Base-by-base conservation (phyloP, 2,888 invertebrate species). In the Terebella lapidaria region DNA sequence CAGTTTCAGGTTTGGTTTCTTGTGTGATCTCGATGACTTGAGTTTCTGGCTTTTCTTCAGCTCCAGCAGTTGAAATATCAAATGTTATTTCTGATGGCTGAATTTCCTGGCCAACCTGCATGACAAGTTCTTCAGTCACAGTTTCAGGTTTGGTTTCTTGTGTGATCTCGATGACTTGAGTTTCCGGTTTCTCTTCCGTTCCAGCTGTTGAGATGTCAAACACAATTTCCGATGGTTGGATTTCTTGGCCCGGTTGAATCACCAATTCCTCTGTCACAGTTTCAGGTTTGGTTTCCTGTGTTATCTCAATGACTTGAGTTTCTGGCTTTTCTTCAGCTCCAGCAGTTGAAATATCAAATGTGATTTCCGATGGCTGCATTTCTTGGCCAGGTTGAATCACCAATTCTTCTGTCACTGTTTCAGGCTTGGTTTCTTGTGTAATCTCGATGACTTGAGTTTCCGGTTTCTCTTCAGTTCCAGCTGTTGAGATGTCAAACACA, bases 31-130 rank as follows among this genome's bases (percentile, higher is more conserved):
- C 60, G 3, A 26, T 5, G 27, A 56, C 49, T 51, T 45, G 56
- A 5, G 45, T 56, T 52, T 61, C 61, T 27, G 4, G 24, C 4
- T 25, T n/a, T 4, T 30, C 28, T 20, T n/a, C 49, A 22, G 46
- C 24, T 2, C 47, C 58, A 49, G 59, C 65, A 56, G 62, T 65
- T 5, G 58, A 56, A n/a, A 59, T 25, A 18, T 62, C 45, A 27
- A 54, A 28, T 5, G 49, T 28, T 2, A 55, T 55, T 25, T 64
- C 58, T 5, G 22, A 22, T 4, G 61, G 61, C 29, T 54, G 20
- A 25, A 59, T 46, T 24, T 59, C 57, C 46, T 59, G 59, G 18
- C 35, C 30, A 15, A 26, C 26, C 54, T 45, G 51, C 1, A 56
- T 18, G 1, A 46, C n/a, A 22, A 64, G 46, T 42, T 55, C 64